These are phyloP conservation scores for Dipodomys stephensi DNA, from an alignment of 2,113 vertebrate species.

Conservation along the genomic window DNA sequence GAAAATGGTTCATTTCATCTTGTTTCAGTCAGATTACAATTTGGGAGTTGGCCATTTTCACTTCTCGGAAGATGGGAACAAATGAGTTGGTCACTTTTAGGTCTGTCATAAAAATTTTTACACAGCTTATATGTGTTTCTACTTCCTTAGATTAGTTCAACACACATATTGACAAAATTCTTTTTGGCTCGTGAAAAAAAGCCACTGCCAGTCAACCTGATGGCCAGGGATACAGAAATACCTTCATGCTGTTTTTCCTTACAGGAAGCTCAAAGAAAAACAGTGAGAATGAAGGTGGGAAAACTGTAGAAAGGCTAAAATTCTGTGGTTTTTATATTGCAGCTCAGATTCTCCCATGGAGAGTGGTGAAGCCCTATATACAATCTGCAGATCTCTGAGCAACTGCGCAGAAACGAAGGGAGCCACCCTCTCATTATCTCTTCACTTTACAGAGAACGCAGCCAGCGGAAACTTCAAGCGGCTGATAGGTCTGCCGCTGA, in stretches of 20 bases:
- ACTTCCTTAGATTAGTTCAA: slow-evolving; percentile 48
- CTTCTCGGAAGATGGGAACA: slow-evolving; percentile 38
- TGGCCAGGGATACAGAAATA: neutral
- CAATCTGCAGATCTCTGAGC: neutral
- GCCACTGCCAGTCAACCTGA: neutral
- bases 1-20: slow-evolving; percentile 69
- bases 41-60: slow-evolving; percentile 46
- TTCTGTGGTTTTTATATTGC: neutral
- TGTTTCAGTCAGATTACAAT: slow-evolving; percentile 52
- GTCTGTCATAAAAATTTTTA: slow-evolving; percentile 36
- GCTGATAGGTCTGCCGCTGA: neutral
- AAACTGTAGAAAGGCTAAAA: neutral
- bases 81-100: slow-evolving; percentile 41
- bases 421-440: neutral
- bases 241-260: neutral
- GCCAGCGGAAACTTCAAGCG: neutral
- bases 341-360: neutral
- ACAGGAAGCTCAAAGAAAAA: neutral
- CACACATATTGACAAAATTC: neutral
- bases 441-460: slow-evolving; percentile 1
- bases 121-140: slow-evolving; percentile 2
- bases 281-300: neutral
- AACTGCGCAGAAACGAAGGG: neutral
- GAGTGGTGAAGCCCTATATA: neutral
- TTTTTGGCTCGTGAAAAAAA: neutral